Percentiles rank a stretch among this genome's conserved stretches.
Evolutionary conservation across 2,113 vertebrate species (phyloP).

Genomic region (Zonotrichia leucophrys): DNA sequence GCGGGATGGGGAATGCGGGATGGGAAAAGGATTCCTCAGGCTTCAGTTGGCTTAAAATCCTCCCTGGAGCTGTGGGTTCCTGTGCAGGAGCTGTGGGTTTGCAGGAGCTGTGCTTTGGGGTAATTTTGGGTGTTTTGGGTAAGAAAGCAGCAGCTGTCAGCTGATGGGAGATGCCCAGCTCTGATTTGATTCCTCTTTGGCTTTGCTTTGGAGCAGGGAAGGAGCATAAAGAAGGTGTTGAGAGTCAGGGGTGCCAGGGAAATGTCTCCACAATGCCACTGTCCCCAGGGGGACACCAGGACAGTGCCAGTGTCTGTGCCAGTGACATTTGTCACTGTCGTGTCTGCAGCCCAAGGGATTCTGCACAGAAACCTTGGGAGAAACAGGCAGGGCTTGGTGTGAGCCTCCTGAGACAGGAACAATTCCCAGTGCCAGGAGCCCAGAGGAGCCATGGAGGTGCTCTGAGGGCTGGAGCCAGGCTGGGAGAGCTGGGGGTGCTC

Average conservation of each 20-base stretch:
- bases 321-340: rapidly evolving
- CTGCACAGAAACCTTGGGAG: background rate
- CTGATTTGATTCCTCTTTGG: background rate
- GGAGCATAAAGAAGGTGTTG: background rate
- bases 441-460: rapidly evolving
- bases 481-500: background rate
- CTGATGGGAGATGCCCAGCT: background rate
- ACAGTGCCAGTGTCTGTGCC: background rate
- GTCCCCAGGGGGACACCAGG: background rate
- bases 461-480: background rate
- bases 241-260: background rate
- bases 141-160: background rate
- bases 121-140: background rate
- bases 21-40: background rate
- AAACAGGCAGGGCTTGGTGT: background rate
- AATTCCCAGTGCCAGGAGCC: background rate
- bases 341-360: background rate
- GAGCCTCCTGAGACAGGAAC: background rate
- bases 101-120: background rate
- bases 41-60: background rate
- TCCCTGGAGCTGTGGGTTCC: rapidly evolving
- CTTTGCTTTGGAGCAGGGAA: background rate
- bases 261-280: rapidly evolving
- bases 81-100: background rate
- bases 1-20: background rate